Conservation (phyloP, 2,888 invertebrate species). For the Oligia fasciuncula region DNA sequence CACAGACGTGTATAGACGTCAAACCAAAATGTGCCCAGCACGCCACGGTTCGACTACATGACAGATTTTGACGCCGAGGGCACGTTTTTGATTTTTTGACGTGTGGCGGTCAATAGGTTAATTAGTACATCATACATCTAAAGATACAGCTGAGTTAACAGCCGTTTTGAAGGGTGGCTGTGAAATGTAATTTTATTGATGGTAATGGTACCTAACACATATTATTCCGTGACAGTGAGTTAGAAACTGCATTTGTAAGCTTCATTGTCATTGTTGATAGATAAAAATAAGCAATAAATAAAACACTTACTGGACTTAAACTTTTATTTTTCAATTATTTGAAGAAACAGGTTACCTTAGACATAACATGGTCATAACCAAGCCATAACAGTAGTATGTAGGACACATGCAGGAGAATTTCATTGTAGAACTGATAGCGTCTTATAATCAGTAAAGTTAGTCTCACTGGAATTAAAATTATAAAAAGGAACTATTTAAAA, state of each 20-base stretch:
- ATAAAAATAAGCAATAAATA: slow-evolving; percentile 40
- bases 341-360: slow-evolving; percentile 29
- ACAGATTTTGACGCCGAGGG: too few species aligned
- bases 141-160: background rate
- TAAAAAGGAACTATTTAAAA: background rate
- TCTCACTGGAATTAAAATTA: background rate
- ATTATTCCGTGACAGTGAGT: background rate
- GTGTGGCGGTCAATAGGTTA: too few species aligned
- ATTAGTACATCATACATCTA: background rate
- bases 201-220: background rate
- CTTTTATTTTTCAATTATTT: slow-evolving; percentile 56
- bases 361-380: background rate
- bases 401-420: slow-evolving; percentile 21
- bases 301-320: slow-evolving; percentile 40
- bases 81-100: too few species aligned
- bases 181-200: slow-evolving; percentile 5
- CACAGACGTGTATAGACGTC: too few species aligned
- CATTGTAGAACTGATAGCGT: background rate
- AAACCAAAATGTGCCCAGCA: too few species aligned
- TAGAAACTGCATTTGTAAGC: background rate
- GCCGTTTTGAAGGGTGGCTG: slow-evolving; percentile 14
- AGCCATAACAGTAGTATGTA: slow-evolving; percentile 12
- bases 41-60: too few species aligned
- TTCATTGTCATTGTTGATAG: background rate
- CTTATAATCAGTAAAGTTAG: background rate